These are phyloP conservation scores for Malacoctenus gilli DNA, from an alignment of 2,797 vertebrate genomes.

Conservation along the genomic window DNA sequence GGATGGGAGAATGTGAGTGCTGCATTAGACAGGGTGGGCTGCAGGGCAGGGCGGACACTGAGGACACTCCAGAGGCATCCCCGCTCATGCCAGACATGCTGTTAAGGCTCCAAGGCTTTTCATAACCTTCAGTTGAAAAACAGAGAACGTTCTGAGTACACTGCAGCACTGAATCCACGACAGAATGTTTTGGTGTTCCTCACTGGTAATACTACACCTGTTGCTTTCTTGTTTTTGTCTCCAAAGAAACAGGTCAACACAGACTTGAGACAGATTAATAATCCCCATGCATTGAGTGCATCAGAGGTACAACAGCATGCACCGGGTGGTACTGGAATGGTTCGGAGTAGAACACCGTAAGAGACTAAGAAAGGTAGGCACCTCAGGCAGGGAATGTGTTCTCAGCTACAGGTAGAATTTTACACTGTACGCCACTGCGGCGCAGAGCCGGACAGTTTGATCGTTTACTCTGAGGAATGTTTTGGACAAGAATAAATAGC, in stretches of 20 bases:
- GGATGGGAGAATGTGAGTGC: slow-evolving; percentile 90
- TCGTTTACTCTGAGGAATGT: slow-evolving; percentile 42
- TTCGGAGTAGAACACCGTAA: slow-evolving; percentile 72
- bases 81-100: slow-evolving; percentile 88
- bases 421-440: slow-evolving; percentile 12
- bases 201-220: slow-evolving; percentile 75
- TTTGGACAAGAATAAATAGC: slow-evolving; percentile 25
- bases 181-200: slow-evolving; percentile 69
- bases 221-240: slow-evolving; percentile 83
- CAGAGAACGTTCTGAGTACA: slow-evolving; percentile 90
- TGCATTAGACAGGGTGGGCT: slow-evolving; percentile 90
- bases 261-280: slow-evolving; percentile 82
- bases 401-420: slow-evolving; percentile 66
- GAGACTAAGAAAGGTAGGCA: slow-evolving; percentile 65
- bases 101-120: slow-evolving; percentile 93
- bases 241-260: slow-evolving; percentile 78
- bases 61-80: slow-evolving; percentile 88
- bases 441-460: slow-evolving; percentile 26
- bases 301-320: slow-evolving; percentile 85
- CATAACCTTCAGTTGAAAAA: slow-evolving; percentile 91
- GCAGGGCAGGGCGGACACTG: slow-evolving; percentile 89
- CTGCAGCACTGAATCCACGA: slow-evolving; percentile 87
- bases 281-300: slow-evolving; percentile 85
- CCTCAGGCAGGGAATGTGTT: slow-evolving; percentile 67
- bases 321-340: slow-evolving; percentile 83